Evolutionary conservation across 2,797 vertebrate genomes (phyloP), one percentile per base, ranked within the genome.

Genomic region (Lagocephalus sceleratus): DNA sequence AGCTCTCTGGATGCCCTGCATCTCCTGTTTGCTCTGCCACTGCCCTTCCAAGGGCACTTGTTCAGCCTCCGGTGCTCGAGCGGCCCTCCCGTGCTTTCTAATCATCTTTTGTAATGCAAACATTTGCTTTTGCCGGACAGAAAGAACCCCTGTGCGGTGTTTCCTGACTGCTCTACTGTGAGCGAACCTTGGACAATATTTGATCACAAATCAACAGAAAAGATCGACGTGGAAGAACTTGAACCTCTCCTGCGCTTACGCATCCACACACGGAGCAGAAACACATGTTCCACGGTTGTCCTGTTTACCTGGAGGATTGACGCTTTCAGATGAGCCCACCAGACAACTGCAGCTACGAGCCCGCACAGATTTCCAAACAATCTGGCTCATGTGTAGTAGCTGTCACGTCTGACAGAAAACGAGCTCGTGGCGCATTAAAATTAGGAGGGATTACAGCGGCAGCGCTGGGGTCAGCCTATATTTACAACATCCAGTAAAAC

Each of bases 21-120:
- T 68, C 66, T 68, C 59, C 76, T 76, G 77, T 84, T 85, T 83
- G 79, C 79, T 87, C 84, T 81, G 67, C 75, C 76, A 1, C 71
- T 79, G 75, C 73, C 72, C 71, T 84, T 54, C 65, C 62, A 79
- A 73, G 54, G 29, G 63, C 47, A 68, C 82, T 88, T 68, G 60
- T 87, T 78, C 66, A 71, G 72, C 68, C 73, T 80, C 75, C 71
- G 68, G 67, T 63, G 74, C 76, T 86, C 69, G 67, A 86, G 81
- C 56, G 60, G 52, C 57, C 54, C 53, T 60, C 56, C 60, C 73
- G 72, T 54, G 54, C 68, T 1, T 35, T 56, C 52, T 71, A 81
- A 79, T 85, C 76, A 71, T 66, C 78, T 82, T 87, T 88, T 84
- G 73, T 87, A 73, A 85, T 80, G 81, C 73, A 84, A 84, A 85